Percentiles rank a stretch among this genome's conserved stretches.
Evolutionary conservation across 2,797 vertebrate genomes (phyloP).

Genomic region (Aphelocoma californica): DNA sequence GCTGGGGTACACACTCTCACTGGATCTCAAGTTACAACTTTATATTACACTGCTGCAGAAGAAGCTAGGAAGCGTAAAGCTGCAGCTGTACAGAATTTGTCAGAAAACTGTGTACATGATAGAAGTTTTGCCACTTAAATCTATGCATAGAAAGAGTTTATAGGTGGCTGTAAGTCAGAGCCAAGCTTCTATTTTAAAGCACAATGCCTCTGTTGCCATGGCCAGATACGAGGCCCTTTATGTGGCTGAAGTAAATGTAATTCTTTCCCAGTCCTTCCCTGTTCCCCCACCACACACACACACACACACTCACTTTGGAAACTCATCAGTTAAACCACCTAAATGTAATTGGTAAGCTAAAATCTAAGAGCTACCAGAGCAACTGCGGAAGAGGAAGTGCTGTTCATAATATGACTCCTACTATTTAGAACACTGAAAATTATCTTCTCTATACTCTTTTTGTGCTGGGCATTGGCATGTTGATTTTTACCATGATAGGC

Average conservation of each 20-base stretch:
- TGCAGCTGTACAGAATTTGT: not conserved
- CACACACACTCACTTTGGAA: not conserved
- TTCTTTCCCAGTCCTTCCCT: not conserved
- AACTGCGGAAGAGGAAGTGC: not conserved
- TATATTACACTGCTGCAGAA: not conserved
- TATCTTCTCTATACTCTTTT: not conserved
- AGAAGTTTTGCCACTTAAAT: not conserved
- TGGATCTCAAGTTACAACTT: not conserved
- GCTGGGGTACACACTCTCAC: not conserved
- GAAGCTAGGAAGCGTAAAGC: not conserved
- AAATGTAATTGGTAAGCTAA: not conserved
- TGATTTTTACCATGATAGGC: not conserved
- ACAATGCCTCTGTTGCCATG: not conserved
- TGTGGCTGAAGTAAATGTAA: not conserved
- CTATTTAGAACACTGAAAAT: not conserved
- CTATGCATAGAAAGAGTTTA: not conserved
- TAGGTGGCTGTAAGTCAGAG: not conserved
- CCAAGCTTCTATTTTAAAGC: not conserved
- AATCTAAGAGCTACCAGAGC: not conserved
- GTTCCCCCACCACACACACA: fast-evolving
- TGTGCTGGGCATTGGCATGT: not conserved
- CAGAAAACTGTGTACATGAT: not conserved
- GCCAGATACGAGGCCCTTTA: not conserved
- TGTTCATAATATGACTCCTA: not conserved
- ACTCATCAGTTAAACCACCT: not conserved